A percentile compares a stretch with the other conserved stretches of the same genome.
These are phyloP conservation scores for Spea bombifrons DNA, from an alignment of 2,113 vertebrate genomes.

Conservation along the genomic window DNA sequence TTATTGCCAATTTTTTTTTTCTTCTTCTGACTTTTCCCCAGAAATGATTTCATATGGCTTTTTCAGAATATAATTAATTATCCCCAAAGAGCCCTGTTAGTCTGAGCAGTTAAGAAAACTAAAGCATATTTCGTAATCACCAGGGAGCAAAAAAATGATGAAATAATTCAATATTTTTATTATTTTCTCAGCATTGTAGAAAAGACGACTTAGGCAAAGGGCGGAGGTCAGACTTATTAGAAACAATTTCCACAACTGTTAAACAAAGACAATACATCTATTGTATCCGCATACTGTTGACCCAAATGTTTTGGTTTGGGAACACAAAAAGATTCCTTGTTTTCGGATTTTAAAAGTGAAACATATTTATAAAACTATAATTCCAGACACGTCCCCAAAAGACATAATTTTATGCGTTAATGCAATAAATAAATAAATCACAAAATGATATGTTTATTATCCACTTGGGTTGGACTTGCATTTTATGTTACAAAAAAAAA, in stretches of 20 bases:
- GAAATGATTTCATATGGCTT: neutral
- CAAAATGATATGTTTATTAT: slow-evolving; percentile 34
- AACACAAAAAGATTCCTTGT: slow-evolving; percentile 29
- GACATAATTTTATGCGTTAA: slow-evolving; percentile 17
- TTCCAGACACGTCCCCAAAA: slow-evolving; percentile 36
- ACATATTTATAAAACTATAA: slow-evolving; percentile 34
- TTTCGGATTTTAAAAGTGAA: slow-evolving; percentile 28
- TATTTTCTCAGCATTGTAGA: neutral
- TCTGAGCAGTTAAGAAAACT: neutral
- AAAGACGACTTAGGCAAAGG: neutral
- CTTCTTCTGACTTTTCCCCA: neutral
- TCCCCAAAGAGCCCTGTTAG: slow-evolving; percentile 25
- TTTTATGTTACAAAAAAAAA: slow-evolving; percentile 13
- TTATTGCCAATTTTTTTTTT: too few relatives aligned
- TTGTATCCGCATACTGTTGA: slow-evolving; percentile 25
- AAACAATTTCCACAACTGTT: neutral
- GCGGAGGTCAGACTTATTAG: neutral
- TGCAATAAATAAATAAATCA: slow-evolving; percentile 33
- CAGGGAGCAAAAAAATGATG: neutral
- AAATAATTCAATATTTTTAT: slow-evolving; percentile 4
- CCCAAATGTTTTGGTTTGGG: neutral
- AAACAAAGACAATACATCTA: neutral
- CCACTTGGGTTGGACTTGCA: slow-evolving; percentile 31
- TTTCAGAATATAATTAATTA: slow-evolving; percentile 13
- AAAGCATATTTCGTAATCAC: neutral